Base-by-base conservation (phyloP, 2,113 vertebrate genomes). In the Festucalex cinctus region DNA sequence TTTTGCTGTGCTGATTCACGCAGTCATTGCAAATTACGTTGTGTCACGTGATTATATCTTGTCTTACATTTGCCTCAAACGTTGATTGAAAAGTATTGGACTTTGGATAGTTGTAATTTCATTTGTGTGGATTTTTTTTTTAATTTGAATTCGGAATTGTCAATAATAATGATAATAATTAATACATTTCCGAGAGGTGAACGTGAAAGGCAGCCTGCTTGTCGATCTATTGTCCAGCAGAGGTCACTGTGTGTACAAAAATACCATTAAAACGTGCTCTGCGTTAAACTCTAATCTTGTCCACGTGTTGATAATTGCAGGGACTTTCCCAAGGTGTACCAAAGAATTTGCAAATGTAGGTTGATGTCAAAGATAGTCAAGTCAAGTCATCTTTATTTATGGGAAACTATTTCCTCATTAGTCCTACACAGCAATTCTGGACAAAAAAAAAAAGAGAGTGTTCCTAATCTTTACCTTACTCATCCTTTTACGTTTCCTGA, bases 251-350 rank as follows among this genome's bases (percentile, higher is more conserved):
- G 51, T 32, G 37, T 41, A 60, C 63, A 70, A 7, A 6, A 49
- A 73, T 63, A 35, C 28, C 39, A 20, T 59, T 35, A 48, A 24
- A 75, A 63, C 5, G 62, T 17, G 36, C 56, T 43, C 65, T 10
- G 54, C 46, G 49, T 41, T 28, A 57, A 8, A 44, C 56, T 26
- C 16, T 22, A 65, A 39, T 22, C 68, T 75, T 22, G 53, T 57
- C 41, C 70, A 60, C 48, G 22, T 9, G 20, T 26, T 36, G 43
- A 17, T 68, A 19, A 32, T 5, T 19, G 16, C 1, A 0, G 43
- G 82, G 70, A 78, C 8, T 86, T 84, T 76, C 66, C 66, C 43
- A 48, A 65, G 58, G 75, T 79, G 72, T 61, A 56, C 13, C 14
- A 20, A 12, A 1, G 13, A 3, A 58, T 35, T 24, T 6, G 6